phyloP scores from a whole-genome alignment of 1,140 invertebrate species.

The Cyrtorhinus lividipennis region DNA sequence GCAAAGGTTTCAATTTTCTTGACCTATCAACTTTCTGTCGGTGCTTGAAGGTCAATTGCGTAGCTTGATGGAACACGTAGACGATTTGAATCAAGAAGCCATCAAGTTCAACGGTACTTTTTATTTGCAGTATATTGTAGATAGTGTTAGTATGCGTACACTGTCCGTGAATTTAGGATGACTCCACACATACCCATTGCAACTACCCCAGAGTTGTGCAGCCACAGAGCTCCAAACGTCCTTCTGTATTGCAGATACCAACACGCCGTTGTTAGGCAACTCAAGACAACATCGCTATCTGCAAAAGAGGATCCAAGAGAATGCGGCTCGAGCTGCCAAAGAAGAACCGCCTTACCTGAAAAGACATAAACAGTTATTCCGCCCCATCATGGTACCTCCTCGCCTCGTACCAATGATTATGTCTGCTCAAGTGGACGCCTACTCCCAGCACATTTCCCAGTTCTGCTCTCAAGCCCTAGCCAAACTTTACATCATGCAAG shows the following conservation, averaged over 20 bases:
- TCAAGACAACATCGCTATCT: slow-evolving; percentile 76
- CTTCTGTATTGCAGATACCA: too few relatives aligned
- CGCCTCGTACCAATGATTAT: slow-evolving; percentile 88
- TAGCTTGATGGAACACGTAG: slow-evolving; percentile 88
- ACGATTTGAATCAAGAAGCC: slow-evolving; percentile 91
- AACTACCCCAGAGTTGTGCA: too few relatives aligned
- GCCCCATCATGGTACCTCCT: slow-evolving; percentile 75
- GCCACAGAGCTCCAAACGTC: too few relatives aligned
- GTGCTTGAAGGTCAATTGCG: slow-evolving; percentile 89
- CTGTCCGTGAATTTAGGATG: too few relatives aligned
- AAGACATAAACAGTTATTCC: slow-evolving; percentile 86
- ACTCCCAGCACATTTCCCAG: slow-evolving; percentile 84
- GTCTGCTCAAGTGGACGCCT: slow-evolving; percentile 86
- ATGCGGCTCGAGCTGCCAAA: slow-evolving; percentile 67
- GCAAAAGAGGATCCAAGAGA: slow-evolving; percentile 79
- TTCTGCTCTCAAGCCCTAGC: slow-evolving; percentile 92
- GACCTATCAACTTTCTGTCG: slow-evolving; percentile 75
- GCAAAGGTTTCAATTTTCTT: slow-evolving; percentile 76
- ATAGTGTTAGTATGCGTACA: too few relatives aligned
- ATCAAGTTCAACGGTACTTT: slow-evolving; percentile 87
- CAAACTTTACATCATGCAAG: slow-evolving; percentile 89
- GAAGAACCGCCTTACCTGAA: slow-evolving; percentile 94
- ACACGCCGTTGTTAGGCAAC: slow-evolving; percentile 71
- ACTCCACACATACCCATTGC: too few relatives aligned
- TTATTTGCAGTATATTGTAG: too few relatives aligned